Evolutionary conservation across 2,797 vertebrate genomes (phyloP), one percentile per base, ranked within the genome.

Genomic region (Synanceia verrucosa): DNA sequence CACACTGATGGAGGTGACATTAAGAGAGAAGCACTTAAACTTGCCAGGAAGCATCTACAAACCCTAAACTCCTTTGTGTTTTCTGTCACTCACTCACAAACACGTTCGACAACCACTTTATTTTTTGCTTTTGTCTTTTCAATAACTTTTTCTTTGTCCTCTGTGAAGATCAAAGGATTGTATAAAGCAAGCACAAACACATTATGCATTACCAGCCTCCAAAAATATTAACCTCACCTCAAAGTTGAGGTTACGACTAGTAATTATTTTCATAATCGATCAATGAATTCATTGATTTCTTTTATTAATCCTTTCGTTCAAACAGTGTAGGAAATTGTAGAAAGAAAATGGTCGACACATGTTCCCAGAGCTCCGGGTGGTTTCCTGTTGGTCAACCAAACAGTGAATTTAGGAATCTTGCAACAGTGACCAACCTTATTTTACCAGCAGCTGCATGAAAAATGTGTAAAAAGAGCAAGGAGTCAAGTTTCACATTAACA

Each of bases 1-100:
- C 7, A 34, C 13, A 56, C 59, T 76, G 68, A 82, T 70, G 55
- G 53, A 76, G 58, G 31, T 78, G 65, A 79, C 59, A 76, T 84
- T 70, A 77, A 50, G 55, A 70, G 33, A 43, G 21, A 57, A 67
- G 53, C 66, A 65, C 59, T 63, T 73, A 29, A 73, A 81, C 4
- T 13, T 19, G 4, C 43, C 36, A 64, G 70, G 46, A 65, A 70
- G 28, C 53, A 51, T 66, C 59, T 78, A 60, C 43, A 76, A 48
- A 65, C 65, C 41, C 28, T 43, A 67, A 50, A 78, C 29, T 60
- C 18, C 37, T 37, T 50, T 9, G 29, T 66, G 33, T 51, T 53
- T 60, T 53, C 41, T 13, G 2, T 29, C 44, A 33, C 43, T 37
- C 50, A 24, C 11, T 18, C 46, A 34, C 26, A 43, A 4, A 58